These are phyloP conservation scores for Panthera uncia DNA, from an alignment of 2,113 vertebrate genomes.

Conservation along the genomic window DNA sequence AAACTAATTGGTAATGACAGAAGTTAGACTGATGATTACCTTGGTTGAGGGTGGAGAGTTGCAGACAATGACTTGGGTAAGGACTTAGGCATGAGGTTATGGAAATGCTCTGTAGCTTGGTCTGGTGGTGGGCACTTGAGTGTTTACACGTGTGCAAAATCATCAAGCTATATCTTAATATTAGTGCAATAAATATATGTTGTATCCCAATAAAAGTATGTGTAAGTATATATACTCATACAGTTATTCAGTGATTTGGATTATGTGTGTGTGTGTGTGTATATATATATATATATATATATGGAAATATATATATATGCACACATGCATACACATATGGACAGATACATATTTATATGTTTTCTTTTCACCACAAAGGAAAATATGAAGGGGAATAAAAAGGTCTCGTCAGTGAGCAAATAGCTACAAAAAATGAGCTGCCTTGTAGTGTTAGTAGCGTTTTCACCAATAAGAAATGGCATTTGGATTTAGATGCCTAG, in stretches of 20 bases:
- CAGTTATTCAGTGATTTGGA: background rate
- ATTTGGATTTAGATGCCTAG: background rate
- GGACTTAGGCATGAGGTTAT: background rate
- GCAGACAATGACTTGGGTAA: background rate
- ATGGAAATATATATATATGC: background rate
- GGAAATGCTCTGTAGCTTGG: background rate
- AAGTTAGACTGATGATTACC: background rate
- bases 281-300: fast-evolving
- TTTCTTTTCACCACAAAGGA: background rate
- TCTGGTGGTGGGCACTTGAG: background rate
- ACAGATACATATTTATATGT: background rate
- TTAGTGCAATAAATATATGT: background rate
- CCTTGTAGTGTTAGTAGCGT: background rate
- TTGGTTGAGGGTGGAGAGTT: background rate
- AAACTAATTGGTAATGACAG: background rate
- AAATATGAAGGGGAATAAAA: background rate
- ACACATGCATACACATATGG: background rate
- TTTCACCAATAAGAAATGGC: background rate
- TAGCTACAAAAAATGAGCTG: background rate
- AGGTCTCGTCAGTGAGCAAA: background rate
- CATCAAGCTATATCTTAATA: background rate
- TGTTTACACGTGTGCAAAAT: background rate
- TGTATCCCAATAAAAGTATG: background rate
- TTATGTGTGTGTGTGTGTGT: background rate
- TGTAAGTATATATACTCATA: background rate